Evolutionary conservation across 1,140 invertebrate genomes (phyloP), one percentile per base, ranked within the genome.

Genomic region (Augochlora pura): DNA sequence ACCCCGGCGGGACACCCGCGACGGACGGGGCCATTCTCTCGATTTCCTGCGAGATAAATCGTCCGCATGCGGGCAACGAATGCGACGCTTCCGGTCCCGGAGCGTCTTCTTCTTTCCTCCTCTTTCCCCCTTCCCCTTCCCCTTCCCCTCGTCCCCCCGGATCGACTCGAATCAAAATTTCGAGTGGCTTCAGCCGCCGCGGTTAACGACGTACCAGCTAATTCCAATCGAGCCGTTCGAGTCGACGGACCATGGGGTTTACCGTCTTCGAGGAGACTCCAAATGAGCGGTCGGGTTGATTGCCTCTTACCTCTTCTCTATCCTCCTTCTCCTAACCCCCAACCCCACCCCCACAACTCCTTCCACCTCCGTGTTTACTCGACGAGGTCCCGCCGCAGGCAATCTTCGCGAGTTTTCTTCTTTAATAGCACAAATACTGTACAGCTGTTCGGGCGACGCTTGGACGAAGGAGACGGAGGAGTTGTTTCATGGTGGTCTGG

Each of bases 21-120:
- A 42, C 54, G 57, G 32, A 14, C 23, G 69, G 12, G 69, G 12
- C 38, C 25, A 65, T 80, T n/a, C 67, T n/a, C 67, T 83, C 23
- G 71, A 80, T 80, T 86, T 86, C 62, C 63, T 72, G 62, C 52
- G 70, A 82, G 81, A 83, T 71, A 84, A 87, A 81, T 85, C 32
- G 60, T 52, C 54, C 54, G 23, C 57, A 87, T 87, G 86, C 86
- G 86, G 86, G 86, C 72, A 64, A 80, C 32, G 76, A 84, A 79
- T 79, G 79, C 69, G 79, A 80, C 46, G 70, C 70, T 87, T 87
- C 85, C 85, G 84, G 84, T 21, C 60, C 63, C 49, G n/a, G 70
- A n/a, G 64, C 63, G 14, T 5, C 49, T 16, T 2, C 16, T 4
- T 49, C 16, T 52, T 16, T 18, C 49, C 16, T 14, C 16, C 5